A percentile compares a stretch with the other conserved stretches of the same genome.
Conservation (phyloP, 2,888 invertebrate genomes). For the Chrysina gloriosa region DNA sequence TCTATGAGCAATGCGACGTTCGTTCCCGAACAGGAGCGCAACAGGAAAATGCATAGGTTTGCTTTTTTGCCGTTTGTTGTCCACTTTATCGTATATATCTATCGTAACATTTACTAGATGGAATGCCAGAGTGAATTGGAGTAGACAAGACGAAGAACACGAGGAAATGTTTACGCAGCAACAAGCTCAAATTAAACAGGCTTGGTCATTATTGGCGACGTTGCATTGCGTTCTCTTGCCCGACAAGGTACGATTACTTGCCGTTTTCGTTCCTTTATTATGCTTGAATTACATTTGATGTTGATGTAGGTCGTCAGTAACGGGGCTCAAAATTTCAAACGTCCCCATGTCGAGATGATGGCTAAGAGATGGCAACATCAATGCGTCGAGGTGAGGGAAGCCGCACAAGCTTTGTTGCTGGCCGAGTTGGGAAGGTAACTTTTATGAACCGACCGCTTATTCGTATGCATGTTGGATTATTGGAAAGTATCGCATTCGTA, state of each 20-base stretch:
- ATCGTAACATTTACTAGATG: constrained; percentile 64
- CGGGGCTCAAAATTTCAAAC: constrained; percentile 84
- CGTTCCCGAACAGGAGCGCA: constrained; percentile 87
- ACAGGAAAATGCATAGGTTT: constrained; percentile 79
- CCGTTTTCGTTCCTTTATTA: constrained; percentile 13
- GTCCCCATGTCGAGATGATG: constrained; percentile 98
- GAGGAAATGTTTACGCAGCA: constrained; percentile 87
- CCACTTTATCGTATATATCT: constrained; percentile 30
- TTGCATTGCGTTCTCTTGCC: constrained; percentile 96
- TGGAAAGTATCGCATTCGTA: not conserved
- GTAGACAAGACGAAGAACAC: constrained; percentile 81
- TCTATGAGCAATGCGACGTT: constrained; percentile 97
- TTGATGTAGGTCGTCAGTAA: constrained; percentile 61
- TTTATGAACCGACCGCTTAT: not conserved
- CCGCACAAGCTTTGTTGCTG: constrained; percentile 93
- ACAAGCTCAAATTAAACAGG: constrained; percentile 94
- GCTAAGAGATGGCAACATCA: constrained; percentile 99
- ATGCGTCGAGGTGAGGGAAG: constrained; percentile 96
- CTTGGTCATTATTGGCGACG: constrained; percentile 96
- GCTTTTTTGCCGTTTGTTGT: constrained; percentile 3
- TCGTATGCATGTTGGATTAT: not conserved
- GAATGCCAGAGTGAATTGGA: constrained; percentile 75
- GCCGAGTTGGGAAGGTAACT: constrained; percentile 86
- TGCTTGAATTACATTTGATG: constrained; percentile 24
- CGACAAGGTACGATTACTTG: constrained; percentile 83